Conservation (phyloP, 92 coral and sea anemone genomes). For the Montipora capitata region DNA sequence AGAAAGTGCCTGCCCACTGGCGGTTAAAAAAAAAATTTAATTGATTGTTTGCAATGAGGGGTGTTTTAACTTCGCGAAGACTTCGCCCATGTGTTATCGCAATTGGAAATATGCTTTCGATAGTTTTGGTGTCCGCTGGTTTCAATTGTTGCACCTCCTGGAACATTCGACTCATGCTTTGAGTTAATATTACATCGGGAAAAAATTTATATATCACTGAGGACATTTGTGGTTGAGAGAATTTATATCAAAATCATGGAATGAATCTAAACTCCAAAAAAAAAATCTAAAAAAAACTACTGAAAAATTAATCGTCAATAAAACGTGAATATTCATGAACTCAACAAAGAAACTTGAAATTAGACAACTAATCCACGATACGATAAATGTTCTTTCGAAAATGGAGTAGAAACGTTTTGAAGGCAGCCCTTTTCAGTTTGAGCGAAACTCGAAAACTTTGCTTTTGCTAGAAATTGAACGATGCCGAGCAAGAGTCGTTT, state of each 20-base stretch:
- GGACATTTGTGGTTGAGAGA: neutral
- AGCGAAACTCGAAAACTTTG: neutral
- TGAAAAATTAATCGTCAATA: constrained; percentile 1
- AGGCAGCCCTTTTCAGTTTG: neutral
- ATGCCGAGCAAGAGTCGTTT: no score
- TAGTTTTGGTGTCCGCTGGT: neutral
- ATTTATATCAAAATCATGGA: no score
- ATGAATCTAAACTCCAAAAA: no score
- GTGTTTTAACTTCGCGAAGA: neutral
- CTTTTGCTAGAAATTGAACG: neutral
- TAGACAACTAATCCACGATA: no score
- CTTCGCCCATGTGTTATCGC: neutral
- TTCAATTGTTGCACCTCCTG: neutral
- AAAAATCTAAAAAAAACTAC: neutral
- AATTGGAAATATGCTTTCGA: neutral
- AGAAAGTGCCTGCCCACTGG: neutral
- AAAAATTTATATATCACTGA: no score
- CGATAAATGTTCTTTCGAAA: neutral
- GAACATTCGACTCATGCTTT: neutral
- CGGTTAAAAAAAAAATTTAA: neutral
- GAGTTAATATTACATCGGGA: neutral
- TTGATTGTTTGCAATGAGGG: neutral
- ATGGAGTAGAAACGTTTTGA: neutral
- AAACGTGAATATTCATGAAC: constrained; percentile 28
- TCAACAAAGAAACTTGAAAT: neutral